A percentile compares a stretch with the other conserved stretches of the same genome.
Conservation (phyloP, 1,140 invertebrate species). For the Bombus terrestris region DNA sequence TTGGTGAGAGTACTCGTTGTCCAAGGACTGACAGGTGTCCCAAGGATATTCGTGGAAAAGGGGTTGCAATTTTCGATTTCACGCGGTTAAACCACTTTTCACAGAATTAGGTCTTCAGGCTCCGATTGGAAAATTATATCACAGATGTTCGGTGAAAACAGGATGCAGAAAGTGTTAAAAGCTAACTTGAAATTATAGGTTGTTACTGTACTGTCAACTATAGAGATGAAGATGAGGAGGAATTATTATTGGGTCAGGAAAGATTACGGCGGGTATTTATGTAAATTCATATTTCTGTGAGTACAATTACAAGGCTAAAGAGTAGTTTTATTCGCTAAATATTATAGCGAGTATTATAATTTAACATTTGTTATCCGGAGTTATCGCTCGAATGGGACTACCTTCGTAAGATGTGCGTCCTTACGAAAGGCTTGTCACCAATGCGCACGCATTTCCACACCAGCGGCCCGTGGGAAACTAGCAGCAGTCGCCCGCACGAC, state of each 20-base stretch:
- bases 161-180: not conserved
- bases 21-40: not conserved
- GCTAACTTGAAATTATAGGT: not conserved
- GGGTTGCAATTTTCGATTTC: slow-evolving; percentile 1
- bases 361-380: not conserved
- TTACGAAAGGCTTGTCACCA: slow-evolving; percentile 56
- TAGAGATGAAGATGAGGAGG: not conserved
- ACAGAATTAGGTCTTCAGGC: not conserved
- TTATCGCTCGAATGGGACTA: slow-evolving; percentile 32
- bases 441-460: slow-evolving; percentile 30
- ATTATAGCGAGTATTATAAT: no score
- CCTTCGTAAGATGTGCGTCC: slow-evolving; percentile 37
- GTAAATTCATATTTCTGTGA: no score
- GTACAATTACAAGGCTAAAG: not conserved
- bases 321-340: no score
- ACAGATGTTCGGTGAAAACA: no score
- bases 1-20: not conserved
- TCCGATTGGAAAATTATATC: not conserved
- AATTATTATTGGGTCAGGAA: no score
- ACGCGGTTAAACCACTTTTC: not conserved
- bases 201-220: no score
- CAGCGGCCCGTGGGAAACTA: slow-evolving; percentile 59
- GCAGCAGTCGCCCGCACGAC: slow-evolving; percentile 21
- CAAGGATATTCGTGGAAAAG: slow-evolving; percentile 16
- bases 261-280: not conserved